Base-by-base conservation (phyloP, 2,888 invertebrate genomes). In the Raillietiella orientalis region DNA sequence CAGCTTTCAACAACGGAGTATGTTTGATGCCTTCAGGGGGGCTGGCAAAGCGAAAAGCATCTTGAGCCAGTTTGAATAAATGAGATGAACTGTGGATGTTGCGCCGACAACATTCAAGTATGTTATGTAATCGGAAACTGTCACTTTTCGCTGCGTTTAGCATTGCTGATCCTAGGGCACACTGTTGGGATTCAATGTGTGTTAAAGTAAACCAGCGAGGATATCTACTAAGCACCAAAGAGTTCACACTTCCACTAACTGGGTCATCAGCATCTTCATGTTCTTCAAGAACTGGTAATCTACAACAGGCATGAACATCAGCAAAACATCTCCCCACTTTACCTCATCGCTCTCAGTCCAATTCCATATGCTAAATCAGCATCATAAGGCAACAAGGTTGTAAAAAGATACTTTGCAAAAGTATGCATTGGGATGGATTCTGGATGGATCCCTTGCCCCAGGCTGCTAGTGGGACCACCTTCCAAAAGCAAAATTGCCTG, bases 341-440 rank as follows among this genome's bases (percentile, higher is more conserved):
- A 55, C 55, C 58, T 52, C 66, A 74, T 69, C 16, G 71, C 71
- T 24, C 70, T 45, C 22, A 71, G 44, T 1, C 72, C 72, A 8
- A 71, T 63, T 31, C 63, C 56, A 41, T 71, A 74, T 2, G 72
- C 71, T 33, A 74, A 52, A 38, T 72, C 70, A 0, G 64, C 58
- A 41, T 72, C 66, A 34, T 59, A 58, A 24, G 64, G 61, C 37
- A 71, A 51, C 33, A 74, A 51, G 14, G 69, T 62, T 16, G 66
- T 58, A 51, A 74, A 74, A 33, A 72, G 53, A 46, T 64, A 72
- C 34, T 66, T 46, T 6, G 72, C 71, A 47, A 71, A 70, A 21
- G 69, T 70, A 42, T 74, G 72, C 56, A 72, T 70, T 11, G 74
- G 72, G 34, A 69, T 64, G 20, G 67, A 66, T 36, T 72, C 64